Conservation (phyloP, 2,113 vertebrate species). For the Chamaetylas fuelleborni region DNA sequence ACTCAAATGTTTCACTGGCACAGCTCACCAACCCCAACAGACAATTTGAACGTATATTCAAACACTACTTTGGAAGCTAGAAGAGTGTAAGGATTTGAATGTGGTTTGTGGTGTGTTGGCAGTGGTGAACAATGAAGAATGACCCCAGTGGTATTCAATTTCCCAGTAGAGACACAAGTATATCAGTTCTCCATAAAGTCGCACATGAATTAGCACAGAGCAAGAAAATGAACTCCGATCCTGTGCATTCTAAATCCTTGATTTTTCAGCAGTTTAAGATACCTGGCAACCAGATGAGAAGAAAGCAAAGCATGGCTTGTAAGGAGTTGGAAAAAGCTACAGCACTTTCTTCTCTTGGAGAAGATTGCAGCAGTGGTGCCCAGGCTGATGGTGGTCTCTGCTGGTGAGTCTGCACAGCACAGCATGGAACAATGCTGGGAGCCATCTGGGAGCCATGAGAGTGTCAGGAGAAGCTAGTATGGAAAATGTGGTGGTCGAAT, state of each 20-base stretch:
- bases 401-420: not conserved
- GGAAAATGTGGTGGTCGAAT: not conserved
- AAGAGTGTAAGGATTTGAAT: not conserved
- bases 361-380: not conserved
- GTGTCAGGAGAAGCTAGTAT: not conserved
- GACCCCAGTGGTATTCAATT: not conserved
- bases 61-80: not conserved
- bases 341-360: not conserved
- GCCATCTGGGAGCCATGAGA: not conserved
- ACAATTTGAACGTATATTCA: not conserved
- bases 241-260: not conserved
- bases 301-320: not conserved
- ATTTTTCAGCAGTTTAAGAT: not conserved
- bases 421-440: not conserved
- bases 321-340: not conserved
- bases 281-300: not conserved
- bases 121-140: not conserved
- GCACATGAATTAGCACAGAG: not conserved
- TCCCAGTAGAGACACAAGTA: not conserved
- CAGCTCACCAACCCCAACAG: not conserved
- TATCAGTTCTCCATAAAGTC: not conserved
- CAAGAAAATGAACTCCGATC: not conserved
- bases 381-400: not conserved
- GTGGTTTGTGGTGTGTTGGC: not conserved
- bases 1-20: not conserved